Evolutionary conservation across 2,888 invertebrate genomes (phyloP).

Genomic region (Stratiomys singularior): DNA sequence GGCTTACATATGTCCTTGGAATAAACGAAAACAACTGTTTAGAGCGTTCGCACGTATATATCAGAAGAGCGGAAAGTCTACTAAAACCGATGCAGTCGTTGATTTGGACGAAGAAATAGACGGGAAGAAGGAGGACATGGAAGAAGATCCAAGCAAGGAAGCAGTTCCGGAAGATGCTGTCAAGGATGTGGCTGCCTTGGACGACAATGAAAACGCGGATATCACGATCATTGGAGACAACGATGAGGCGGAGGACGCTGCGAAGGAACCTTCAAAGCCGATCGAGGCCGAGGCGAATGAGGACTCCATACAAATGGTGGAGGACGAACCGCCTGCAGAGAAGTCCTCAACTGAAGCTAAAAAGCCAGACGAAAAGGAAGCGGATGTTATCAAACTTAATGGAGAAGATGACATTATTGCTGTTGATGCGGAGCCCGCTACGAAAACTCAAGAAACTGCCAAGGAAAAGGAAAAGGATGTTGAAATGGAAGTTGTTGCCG

Average conservation of each 20-base stretch:
- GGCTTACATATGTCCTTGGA: background rate
- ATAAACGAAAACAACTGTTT: background rate
- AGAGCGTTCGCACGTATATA: slow-evolving; percentile 59
- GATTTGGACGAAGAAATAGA: slow-evolving; percentile 61
- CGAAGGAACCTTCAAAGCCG: background rate
- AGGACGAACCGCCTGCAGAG: background rate
- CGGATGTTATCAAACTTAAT: background rate
- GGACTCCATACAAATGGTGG: background rate
- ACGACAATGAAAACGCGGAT: slow-evolving; percentile 53
- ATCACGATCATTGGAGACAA: slow-evolving; percentile 49
- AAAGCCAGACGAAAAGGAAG: background rate
- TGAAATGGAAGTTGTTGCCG: background rate
- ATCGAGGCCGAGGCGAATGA: background rate
- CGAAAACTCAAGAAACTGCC: background rate
- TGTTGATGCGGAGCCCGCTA: background rate
- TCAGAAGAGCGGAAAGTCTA: slow-evolving; percentile 59
- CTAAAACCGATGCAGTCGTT: too few species aligned
- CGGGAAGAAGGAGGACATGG: slow-evolving; percentile 34
- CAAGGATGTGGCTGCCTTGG: slow-evolving; percentile 52
- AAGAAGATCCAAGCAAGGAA: slow-evolving; percentile 49
- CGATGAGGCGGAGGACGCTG: slow-evolving; percentile 36
- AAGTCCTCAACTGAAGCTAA: background rate
- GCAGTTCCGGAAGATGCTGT: slow-evolving; percentile 56
- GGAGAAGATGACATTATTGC: background rate
- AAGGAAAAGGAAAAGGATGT: background rate